Conservation (phyloP, 2,888 invertebrate species). For the Brachyptera putata region DNA sequence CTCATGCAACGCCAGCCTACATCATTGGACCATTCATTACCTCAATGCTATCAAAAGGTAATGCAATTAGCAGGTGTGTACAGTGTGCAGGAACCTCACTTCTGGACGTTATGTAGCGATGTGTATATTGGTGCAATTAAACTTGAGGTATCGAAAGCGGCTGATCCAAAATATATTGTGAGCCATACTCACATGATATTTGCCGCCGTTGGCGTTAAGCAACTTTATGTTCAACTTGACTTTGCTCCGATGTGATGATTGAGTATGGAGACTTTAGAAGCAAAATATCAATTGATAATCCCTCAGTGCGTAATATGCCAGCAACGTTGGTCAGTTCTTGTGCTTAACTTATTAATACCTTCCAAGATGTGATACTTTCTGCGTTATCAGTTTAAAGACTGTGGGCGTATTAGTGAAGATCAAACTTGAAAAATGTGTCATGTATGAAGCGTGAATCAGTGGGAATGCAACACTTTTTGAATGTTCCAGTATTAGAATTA, state of each 20-base stretch:
- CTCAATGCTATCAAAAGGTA: constrained; percentile 85
- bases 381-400: too few relatives aligned
- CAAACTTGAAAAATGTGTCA: too few relatives aligned
- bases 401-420: too few relatives aligned
- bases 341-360: neutral
- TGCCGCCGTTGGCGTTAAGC: constrained; percentile 84
- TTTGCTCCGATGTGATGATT: constrained; percentile 71
- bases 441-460: too few relatives aligned
- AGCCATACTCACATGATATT: constrained; percentile 94
- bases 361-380: neutral
- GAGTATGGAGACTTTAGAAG: neutral
- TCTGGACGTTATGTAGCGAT: constrained; percentile 96
- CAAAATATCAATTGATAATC: neutral
- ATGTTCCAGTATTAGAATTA: too few relatives aligned
- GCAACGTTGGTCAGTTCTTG: constrained; percentile 20
- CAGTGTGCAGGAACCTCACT: constrained; percentile 94
- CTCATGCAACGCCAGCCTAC: constrained; percentile 92
- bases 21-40: constrained; percentile 73
- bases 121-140: constrained; percentile 90
- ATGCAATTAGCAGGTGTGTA: constrained; percentile 88
- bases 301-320: constrained; percentile 24
- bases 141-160: constrained; percentile 88
- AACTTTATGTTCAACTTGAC: constrained; percentile 90
- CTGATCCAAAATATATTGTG: constrained; percentile 88
- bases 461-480: too few relatives aligned